phyloP scores from a whole-genome alignment of 2,113 vertebrate genomes.

The Rhabdomys dilectus region DNA sequence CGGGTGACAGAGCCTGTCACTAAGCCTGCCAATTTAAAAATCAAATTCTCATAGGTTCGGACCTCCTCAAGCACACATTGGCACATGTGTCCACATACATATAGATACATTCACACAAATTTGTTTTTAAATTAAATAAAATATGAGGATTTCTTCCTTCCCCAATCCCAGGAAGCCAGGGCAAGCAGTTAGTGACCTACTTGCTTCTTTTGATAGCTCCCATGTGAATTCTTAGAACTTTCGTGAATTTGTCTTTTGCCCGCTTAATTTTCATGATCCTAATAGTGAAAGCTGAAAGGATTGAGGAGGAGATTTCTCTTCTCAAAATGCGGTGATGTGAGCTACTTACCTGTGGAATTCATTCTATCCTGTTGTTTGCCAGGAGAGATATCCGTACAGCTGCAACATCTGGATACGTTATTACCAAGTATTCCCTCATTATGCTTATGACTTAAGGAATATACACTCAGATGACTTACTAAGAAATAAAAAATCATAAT shows the following conservation, averaged over 20 bases:
- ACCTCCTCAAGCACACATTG: not conserved
- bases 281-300: not conserved
- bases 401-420: slow-evolving; percentile 8
- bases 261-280: not conserved
- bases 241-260: not conserved
- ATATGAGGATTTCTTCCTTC: not conserved
- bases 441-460: not conserved
- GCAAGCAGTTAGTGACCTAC: not conserved
- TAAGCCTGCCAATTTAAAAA: not conserved
- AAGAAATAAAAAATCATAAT: not conserved
- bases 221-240: not conserved
- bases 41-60: not conserved
- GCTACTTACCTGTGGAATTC: slow-evolving; percentile 20
- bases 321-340: not conserved
- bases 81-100: not conserved
- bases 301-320: not conserved
- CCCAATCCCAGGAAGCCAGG: not conserved
- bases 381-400: not conserved
- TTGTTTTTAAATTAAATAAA: not conserved
- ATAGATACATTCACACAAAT: not conserved
- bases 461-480: not conserved
- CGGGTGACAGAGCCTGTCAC: not conserved
- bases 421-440: not conserved
- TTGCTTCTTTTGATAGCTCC: not conserved
- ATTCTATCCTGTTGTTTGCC: not conserved